These are phyloP conservation scores for Melanaphis sacchari DNA, from an alignment of 1,140 invertebrate species.

Conservation along the genomic window DNA sequence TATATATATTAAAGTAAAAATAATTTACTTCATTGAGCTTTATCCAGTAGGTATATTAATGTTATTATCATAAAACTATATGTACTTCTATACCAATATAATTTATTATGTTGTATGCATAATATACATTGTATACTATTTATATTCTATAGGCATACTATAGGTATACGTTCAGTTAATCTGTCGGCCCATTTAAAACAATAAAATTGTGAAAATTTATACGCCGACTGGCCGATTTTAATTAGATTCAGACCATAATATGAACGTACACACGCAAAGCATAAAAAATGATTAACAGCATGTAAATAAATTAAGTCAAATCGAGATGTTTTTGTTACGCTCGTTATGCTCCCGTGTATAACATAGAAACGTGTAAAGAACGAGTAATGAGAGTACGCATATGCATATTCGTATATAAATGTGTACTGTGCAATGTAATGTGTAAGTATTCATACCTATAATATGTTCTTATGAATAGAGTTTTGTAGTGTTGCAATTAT, in stretches of 20 bases:
- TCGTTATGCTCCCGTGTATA: background rate
- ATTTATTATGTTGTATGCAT: background rate
- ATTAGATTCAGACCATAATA: background rate
- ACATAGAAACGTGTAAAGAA: background rate
- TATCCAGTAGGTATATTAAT: too few relatives aligned
- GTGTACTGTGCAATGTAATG: background rate
- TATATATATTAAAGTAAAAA: background rate
- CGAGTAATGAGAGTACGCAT: background rate
- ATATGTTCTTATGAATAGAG: background rate
- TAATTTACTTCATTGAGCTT: background rate
- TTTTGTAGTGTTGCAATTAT: constrained; percentile 6
- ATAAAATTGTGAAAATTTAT: background rate
- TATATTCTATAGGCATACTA: background rate
- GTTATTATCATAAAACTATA: background rate
- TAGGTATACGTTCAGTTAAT: background rate
- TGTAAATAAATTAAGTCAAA: constrained; percentile 28
- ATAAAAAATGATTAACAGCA: background rate
- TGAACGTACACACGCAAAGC: background rate
- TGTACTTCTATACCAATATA: background rate
- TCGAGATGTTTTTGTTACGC: background rate
- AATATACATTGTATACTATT: background rate
- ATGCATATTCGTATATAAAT: background rate
- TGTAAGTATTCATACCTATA: background rate
- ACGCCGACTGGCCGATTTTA: background rate
- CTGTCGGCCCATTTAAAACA: background rate